phyloP scores from a whole-genome alignment of 2,113 vertebrate species.

The Catharus bicknelli region DNA sequence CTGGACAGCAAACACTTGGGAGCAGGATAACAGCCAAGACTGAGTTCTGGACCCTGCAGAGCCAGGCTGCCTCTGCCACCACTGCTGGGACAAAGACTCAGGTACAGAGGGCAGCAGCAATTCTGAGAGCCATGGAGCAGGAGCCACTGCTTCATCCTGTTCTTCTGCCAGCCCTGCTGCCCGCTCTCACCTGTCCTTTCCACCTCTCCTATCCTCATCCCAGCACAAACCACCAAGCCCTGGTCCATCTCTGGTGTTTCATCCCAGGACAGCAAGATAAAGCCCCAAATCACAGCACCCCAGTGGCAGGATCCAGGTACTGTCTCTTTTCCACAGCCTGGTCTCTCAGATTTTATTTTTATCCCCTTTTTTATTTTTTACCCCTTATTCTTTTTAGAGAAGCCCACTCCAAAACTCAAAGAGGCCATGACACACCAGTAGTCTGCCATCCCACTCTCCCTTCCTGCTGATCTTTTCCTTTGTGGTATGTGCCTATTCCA shows the following conservation, averaged over 20 bases:
- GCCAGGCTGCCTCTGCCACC: neutral
- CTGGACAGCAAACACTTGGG: neutral
- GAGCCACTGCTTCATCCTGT: neutral
- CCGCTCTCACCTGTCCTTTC: neutral
- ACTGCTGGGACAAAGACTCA: neutral
- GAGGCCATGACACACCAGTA: neutral
- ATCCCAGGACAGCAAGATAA: neutral
- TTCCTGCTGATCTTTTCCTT: neutral
- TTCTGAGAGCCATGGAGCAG: neutral
- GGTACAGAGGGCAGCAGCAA: neutral
- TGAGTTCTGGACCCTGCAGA: neutral
- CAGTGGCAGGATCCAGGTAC: neutral
- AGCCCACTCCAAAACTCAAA: neutral
- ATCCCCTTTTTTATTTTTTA: neutral
- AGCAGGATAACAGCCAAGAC: neutral
- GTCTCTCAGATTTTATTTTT: neutral
- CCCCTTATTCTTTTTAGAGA: neutral
- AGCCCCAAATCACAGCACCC: neutral
- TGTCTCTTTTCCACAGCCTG: neutral
- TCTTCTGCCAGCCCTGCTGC: neutral
- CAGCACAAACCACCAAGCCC: neutral
- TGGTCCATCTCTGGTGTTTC: neutral
- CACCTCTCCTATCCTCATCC: neutral
- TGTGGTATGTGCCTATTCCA: neutral
- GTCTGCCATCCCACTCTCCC: neutral